Evolutionary conservation across 2,797 vertebrate genomes (phyloP), one percentile per base, ranked within the genome.

Genomic region (Borostomias antarcticus): DNA sequence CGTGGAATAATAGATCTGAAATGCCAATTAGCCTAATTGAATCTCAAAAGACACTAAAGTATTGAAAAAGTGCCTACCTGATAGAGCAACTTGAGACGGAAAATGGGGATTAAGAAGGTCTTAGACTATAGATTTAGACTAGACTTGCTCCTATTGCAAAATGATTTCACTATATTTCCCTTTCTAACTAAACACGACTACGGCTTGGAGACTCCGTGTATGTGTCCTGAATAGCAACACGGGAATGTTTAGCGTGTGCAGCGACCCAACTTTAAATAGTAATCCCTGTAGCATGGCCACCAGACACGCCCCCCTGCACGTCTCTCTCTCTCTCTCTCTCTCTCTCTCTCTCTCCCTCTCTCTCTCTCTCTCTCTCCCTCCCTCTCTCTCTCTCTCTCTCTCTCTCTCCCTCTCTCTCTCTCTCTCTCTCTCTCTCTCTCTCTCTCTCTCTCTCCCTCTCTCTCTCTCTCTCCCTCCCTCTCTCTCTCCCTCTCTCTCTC

Each of bases 261-360:
- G 78, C 2, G 70, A 64, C 76, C 64, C 68, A 66, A 88, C 89
- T 91, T 91, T 91, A 91, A 91, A 91, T 91, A 91, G 86, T 80
- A 85, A 88, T 87, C 86, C 85, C 71, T 2, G 62, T 77, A 79
- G 79, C 74, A 48, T 45, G 74, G 62, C n/a, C 68, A 45, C 60
- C 2, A 53, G 85, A 79, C 84, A 88, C 89, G 83, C 88, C 88
- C 68, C 64, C 80, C 51, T 47, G 47, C 8, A 35, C 33, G 37
- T 23, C 25, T 13, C 53, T 28, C 51, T 35, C 63, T 54, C 56
- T 75, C 30, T 45, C 26, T 33, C 63, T 23, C 33, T 75, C 74
- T 51, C 74, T 58, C n/a, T 32, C 29, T 53, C 51, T 48, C 19
- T 52, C 21, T 25, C 53, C 25, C 35, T 15, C 26, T 58, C 17